Conservation (phyloP, 2,113 vertebrate genomes). For the Limnothrissa miodon region DNA sequence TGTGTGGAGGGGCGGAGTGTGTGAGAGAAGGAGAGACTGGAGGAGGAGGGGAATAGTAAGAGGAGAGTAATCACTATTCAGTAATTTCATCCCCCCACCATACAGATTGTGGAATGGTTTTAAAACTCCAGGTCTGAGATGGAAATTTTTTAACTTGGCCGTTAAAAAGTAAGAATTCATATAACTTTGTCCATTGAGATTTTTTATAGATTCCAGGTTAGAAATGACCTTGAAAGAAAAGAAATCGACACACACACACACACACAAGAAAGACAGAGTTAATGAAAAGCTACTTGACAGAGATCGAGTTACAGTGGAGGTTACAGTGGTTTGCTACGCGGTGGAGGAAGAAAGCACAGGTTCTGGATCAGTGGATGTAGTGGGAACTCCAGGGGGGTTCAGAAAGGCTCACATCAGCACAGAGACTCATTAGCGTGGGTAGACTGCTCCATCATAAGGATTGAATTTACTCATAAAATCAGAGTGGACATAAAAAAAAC, state of each 20-base stretch:
- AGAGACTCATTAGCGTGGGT: not conserved
- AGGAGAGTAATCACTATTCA: conserved; percentile 51
- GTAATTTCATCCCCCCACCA: conserved; percentile 64
- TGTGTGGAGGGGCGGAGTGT: conserved; percentile 19
- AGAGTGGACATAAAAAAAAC: not conserved
- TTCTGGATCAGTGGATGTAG: conserved; percentile 4
- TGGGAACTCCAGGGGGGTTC: not conserved
- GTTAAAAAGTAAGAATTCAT: conserved; percentile 78
- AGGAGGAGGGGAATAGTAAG: conserved; percentile 36
- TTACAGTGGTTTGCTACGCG: conserved; percentile 51
- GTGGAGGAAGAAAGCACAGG: not conserved
- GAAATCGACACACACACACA: conserved; percentile 19
- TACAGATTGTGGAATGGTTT: conserved; percentile 64
- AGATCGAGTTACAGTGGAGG: conserved; percentile 57
- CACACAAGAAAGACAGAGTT: conserved; percentile 43
- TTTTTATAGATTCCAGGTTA: conserved; percentile 78
- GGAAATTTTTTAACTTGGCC: conserved; percentile 69
- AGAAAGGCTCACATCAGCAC: not conserved
- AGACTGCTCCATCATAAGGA: not conserved
- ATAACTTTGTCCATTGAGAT: conserved; percentile 74
- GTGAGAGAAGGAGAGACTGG: not conserved
- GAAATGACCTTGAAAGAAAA: conserved; percentile 68
- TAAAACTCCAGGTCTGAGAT: conserved; percentile 67
- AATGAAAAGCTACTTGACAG: conserved; percentile 59
- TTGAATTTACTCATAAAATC: conserved; percentile 6